Percentiles rank a stretch among this genome's conserved stretches.
These are phyloP conservation scores for Drosophila nigritarsus DNA, from an alignment of 2,888 invertebrate genomes.

Conservation along the genomic window DNA sequence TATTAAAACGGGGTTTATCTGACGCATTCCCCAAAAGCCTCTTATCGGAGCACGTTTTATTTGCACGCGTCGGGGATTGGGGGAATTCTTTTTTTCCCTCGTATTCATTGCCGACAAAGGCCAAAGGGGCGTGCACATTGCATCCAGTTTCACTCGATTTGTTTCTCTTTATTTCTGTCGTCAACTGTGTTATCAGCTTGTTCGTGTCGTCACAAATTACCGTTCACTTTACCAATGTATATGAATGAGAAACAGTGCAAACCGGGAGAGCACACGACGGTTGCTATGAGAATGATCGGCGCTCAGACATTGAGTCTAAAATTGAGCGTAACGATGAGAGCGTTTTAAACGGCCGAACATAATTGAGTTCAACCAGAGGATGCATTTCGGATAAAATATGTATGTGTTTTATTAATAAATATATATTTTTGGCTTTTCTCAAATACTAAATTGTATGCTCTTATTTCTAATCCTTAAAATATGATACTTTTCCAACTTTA, in stretches of 20 bases:
- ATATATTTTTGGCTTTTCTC: not conserved
- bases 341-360: slow-evolving; percentile 23
- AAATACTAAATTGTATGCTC: not conserved
- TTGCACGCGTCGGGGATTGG: slow-evolving; percentile 13
- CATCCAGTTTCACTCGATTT: slow-evolving; percentile 30
- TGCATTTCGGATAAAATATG: no score
- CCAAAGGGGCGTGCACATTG: slow-evolving; percentile 44
- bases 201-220: slow-evolving; percentile 66
- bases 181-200: slow-evolving; percentile 50
- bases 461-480: not conserved
- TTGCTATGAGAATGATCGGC: slow-evolving; percentile 40
- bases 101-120: slow-evolving; percentile 16
- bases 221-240: slow-evolving; percentile 44
- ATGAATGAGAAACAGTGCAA: slow-evolving; percentile 22
- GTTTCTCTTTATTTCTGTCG: not conserved
- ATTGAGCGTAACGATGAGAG: slow-evolving; percentile 22
- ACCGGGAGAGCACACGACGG: slow-evolving; percentile 24
- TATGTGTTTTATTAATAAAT: not conserved
- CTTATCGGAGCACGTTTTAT: slow-evolving; percentile 41
- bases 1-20: slow-evolving; percentile 5
- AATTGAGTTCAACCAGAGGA: not conserved
- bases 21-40: slow-evolving; percentile 11
- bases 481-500: not conserved
- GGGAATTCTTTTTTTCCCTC: slow-evolving; percentile 7
- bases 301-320: slow-evolving; percentile 13